Conservation (phyloP, 2,797 vertebrate genomes). For the Paratrypauchen microcephalus region DNA sequence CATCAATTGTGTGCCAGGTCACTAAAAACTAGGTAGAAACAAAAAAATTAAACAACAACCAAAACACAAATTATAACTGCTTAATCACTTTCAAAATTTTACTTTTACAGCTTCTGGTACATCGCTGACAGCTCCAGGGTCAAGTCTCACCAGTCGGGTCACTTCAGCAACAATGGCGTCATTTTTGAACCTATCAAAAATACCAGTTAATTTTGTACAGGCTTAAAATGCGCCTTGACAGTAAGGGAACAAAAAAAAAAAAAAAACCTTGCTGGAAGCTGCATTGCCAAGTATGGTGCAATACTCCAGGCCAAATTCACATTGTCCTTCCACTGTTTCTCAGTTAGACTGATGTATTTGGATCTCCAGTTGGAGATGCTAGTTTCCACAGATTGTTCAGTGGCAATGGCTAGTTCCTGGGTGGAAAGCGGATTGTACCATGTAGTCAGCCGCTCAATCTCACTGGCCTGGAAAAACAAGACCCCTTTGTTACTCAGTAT, state of each 20-base stretch:
- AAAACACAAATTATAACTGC: too few species aligned
- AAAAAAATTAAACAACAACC: not conserved
- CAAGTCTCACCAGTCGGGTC: slow-evolving; percentile 91
- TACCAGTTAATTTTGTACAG: not conserved
- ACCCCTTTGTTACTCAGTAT: not conserved
- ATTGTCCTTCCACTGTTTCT: slow-evolving; percentile 98
- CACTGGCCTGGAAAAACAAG: slow-evolving; percentile 82
- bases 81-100: slow-evolving; percentile 13
- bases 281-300: slow-evolving; percentile 90
- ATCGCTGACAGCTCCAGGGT: slow-evolving; percentile 92
- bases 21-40: slow-evolving; percentile 84
- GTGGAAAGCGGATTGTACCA: slow-evolving; percentile 96
- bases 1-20: slow-evolving; percentile 96
- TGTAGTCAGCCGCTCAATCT: slow-evolving; percentile 92
- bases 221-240: not conserved
- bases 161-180: slow-evolving; percentile 94
- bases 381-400: slow-evolving; percentile 90
- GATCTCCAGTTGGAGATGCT: slow-evolving; percentile 96
- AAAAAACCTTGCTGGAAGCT: slow-evolving; percentile 86
- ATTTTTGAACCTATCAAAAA: slow-evolving; percentile 90
- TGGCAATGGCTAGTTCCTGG: slow-evolving; percentile 85
- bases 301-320: slow-evolving; percentile 98
- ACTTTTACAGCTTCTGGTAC: slow-evolving; percentile 96
- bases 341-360: slow-evolving; percentile 91
- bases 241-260: not conserved